A percentile compares a stretch with the other conserved stretches of the same genome.
Evolutionary conservation across 2,888 invertebrate species (phyloP).

Genomic region (Thecocarcelia acutangulata): DNA sequence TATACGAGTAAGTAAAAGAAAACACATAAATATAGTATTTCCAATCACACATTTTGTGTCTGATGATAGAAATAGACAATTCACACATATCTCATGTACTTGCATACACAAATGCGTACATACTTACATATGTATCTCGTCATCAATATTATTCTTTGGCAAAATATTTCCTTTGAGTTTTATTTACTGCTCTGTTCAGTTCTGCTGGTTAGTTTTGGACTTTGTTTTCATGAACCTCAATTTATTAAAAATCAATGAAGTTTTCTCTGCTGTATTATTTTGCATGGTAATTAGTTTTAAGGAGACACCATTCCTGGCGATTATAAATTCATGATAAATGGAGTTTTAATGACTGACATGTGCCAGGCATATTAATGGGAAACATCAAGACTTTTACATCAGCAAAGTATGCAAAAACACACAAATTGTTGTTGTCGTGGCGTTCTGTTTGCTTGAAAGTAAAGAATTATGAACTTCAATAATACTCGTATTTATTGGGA

Average conservation of each 20-base stretch:
- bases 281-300: constrained; percentile 52
- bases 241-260: constrained; percentile 28
- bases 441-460: not conserved
- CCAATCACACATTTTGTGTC: not conserved
- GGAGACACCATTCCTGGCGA: constrained; percentile 49
- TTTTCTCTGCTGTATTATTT: constrained; percentile 15
- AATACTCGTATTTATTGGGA: constrained; percentile 19
- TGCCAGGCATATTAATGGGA: constrained; percentile 56
- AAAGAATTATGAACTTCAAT: constrained; percentile 23
- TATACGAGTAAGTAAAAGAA: too few species aligned
- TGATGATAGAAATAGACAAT: not conserved
- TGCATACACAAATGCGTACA: not conserved
- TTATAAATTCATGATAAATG: constrained; percentile 61
- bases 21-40: too few species aligned
- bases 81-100: not conserved
- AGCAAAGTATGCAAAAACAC: not conserved
- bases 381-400: constrained; percentile 2
- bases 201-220: constrained; percentile 8
- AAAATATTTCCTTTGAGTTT: constrained; percentile 16
- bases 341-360: constrained; percentile 60
- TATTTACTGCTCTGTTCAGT: not conserved
- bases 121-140: not conserved
- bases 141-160: constrained; percentile 16
- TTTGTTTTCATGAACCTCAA: not conserved
- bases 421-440: not conserved